A percentile compares a stretch with the other conserved stretches of the same genome.
These are phyloP conservation scores for Isichthys henryi DNA, from an alignment of 2,113 vertebrate species.

Conservation along the genomic window DNA sequence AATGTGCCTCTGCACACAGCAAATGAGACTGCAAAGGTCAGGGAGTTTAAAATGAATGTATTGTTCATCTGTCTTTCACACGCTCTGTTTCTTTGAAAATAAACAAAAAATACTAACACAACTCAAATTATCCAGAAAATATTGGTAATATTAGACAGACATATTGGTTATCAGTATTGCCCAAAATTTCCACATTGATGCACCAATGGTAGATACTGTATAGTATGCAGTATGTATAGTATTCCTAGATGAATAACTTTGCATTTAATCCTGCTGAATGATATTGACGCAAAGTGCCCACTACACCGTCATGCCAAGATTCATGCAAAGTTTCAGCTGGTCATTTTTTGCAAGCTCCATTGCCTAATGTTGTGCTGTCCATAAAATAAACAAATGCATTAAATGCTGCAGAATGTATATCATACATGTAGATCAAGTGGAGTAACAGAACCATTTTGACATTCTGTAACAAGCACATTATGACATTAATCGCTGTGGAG, in stretches of 20 bases:
- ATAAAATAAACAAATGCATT: not conserved
- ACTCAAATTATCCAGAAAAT: not conserved
- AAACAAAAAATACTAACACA: not conserved
- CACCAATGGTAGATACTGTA: not conserved
- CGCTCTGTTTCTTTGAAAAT: not conserved
- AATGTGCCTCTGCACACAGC: not conserved
- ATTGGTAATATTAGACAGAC: not conserved
- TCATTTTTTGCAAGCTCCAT: not conserved
- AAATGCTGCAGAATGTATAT: not conserved
- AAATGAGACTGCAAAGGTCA: not conserved
- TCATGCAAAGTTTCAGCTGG: not conserved
- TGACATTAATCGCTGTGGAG: not conserved
- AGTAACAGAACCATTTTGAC: not conserved
- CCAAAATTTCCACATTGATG: not conserved
- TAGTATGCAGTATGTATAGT: not conserved
- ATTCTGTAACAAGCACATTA: not conserved
- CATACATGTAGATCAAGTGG: not conserved
- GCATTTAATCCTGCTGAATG: not conserved
- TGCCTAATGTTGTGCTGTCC: not conserved
- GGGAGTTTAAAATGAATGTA: not conserved
- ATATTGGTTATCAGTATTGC: not conserved
- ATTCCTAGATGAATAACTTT: not conserved
- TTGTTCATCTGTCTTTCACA: not conserved
- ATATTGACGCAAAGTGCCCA: not conserved
- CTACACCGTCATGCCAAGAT: not conserved